phyloP scores from a whole-genome alignment of 2,888 invertebrate genomes.

The Rhabditophanes sp. region DNA sequence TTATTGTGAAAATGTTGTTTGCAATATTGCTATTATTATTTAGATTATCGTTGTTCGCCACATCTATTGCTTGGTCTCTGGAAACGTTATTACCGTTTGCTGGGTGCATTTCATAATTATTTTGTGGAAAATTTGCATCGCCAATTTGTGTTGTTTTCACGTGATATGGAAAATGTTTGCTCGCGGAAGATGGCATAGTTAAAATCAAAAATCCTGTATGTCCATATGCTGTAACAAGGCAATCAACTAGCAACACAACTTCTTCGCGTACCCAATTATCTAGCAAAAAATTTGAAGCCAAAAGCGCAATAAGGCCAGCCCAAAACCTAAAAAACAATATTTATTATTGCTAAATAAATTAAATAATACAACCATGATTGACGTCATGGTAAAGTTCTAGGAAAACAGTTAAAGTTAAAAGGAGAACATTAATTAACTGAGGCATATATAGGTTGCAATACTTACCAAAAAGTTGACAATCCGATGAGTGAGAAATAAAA shows the following conservation, averaged over 20 bases:
- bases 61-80: too few relatives aligned
- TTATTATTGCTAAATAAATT: neutral
- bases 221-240: constrained; percentile 56
- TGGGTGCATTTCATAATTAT: constrained; percentile 20
- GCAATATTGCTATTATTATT: too few relatives aligned
- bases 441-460: too few relatives aligned
- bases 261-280: constrained; percentile 66
- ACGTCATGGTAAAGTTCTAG: neutral
- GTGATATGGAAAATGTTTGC: constrained; percentile 78
- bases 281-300: constrained; percentile 63
- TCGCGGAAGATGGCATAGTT: neutral
- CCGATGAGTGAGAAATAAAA: constrained; percentile 71
- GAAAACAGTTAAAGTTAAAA: constrained; percentile 1
- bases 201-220: constrained; percentile 58
- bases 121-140: constrained; percentile 17
- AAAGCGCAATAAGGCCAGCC: constrained; percentile 62
- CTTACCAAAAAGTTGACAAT: constrained; percentile 65
- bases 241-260: constrained; percentile 57
- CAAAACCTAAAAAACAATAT: constrained; percentile 54
- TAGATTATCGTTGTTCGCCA: too few relatives aligned
- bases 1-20: too few relatives aligned
- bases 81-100: too few relatives aligned
- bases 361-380: constrained; percentile 3
- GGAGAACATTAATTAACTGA: neutral
- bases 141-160: constrained; percentile 63